Evolutionary conservation across 2,113 vertebrate species (phyloP), one percentile per base, ranked within the genome.

Genomic region (Callipepla californica): DNA sequence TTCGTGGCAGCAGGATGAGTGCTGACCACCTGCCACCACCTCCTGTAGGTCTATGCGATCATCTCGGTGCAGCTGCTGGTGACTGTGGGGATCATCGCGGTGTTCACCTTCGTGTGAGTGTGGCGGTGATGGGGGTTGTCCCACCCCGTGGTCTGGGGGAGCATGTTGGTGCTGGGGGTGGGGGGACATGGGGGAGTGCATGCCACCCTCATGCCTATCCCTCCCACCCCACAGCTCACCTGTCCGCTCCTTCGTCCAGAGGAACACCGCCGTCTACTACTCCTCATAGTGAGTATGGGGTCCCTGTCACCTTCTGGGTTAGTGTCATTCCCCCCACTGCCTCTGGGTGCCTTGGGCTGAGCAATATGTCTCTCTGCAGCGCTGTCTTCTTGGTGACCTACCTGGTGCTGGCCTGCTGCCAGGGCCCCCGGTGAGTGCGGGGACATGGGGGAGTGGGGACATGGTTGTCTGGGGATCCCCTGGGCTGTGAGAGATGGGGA

Each of bases 31-130:
- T 1, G 4, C 58, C 22, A 3, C 21, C 20, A 58, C 94, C 68
- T 85, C 95, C 94, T 16, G 44, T 97, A 99, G 99, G 99, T 99
- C 47, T 99, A 99, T 32, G 91, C 98, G 68, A 99, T 99, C 96
- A 97, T 99, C 92, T 97, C 98, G 2, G 72, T 98, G 48, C 99
- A 99, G 97, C 98, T 99, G 57, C 94, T 98, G 9, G 65, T 99
- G 95, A 99, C 99, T 0, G 97, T 98, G 69, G 98, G 97, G 69
- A 98, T 99, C 76, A 98, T 99, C 0, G 97, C 98, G 0, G 48
- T 99, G 91, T 99, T 99, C 96, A 98, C 98, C 57, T 98, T 97
- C 6, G 97, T 97, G 98, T 98, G 93, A 98, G 98, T 98, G 36
- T 15, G 38, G 45, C 22, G 32, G 77, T 45, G 42, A n/a, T 4